These are phyloP conservation scores for Drosophila kanekoi DNA, from an alignment of 2,888 invertebrate species.

Conservation along the genomic window DNA sequence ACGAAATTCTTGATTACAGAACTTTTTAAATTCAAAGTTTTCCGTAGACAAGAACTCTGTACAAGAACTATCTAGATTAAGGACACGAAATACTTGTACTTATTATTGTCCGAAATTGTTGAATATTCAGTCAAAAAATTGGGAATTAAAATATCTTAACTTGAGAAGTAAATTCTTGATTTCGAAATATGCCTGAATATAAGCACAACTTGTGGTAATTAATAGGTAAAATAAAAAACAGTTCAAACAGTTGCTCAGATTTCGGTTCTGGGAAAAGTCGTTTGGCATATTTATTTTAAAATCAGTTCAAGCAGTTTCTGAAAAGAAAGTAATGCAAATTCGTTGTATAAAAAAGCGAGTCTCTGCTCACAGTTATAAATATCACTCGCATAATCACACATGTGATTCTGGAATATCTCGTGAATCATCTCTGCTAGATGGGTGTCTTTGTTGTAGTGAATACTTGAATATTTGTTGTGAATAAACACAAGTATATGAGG, in stretches of 20 bases:
- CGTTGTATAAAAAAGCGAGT: slow-evolving; percentile 5
- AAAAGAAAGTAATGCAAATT: slow-evolving; percentile 17
- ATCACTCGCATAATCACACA: slow-evolving; percentile 41
- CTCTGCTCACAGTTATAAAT: slow-evolving; percentile 48
- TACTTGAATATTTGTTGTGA: slow-evolving; percentile 34
- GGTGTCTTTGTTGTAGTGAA: slow-evolving; percentile 28
- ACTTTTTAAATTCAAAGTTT: too few relatives aligned
- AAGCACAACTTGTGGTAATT: too few relatives aligned
- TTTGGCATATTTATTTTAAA: slow-evolving; percentile 7
- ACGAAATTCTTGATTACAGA: too few relatives aligned
- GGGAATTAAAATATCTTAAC: too few relatives aligned
- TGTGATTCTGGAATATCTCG: slow-evolving; percentile 47
- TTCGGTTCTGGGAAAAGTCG: background rate
- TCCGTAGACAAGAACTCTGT: too few relatives aligned
- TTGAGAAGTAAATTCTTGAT: too few relatives aligned
- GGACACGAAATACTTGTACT: too few relatives aligned
- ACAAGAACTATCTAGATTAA: too few relatives aligned
- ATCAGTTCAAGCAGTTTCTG: slow-evolving; percentile 5
- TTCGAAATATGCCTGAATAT: too few relatives aligned
- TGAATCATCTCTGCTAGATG: slow-evolving; percentile 46
- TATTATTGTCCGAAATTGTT: too few relatives aligned
- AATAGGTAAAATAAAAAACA: too few relatives aligned
- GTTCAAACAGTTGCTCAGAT: background rate
- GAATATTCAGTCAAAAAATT: too few relatives aligned
- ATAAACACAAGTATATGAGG: slow-evolving; percentile 15